phyloP scores from a whole-genome alignment of 2,113 vertebrate species.

The Anoura caudifer region DNA sequence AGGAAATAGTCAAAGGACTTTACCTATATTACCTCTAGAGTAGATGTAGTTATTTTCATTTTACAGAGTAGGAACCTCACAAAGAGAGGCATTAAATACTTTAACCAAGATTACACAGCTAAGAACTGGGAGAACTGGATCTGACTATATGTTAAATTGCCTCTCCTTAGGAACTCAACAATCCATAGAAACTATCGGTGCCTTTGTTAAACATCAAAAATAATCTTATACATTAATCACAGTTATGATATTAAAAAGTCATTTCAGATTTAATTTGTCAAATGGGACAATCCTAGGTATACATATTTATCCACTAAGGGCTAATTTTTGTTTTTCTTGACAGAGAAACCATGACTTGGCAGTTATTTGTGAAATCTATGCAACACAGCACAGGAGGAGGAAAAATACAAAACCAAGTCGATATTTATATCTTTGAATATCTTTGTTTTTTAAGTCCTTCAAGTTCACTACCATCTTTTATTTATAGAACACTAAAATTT shows the following conservation, averaged over 20 bases:
- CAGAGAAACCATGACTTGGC: not conserved
- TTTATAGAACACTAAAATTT: not conserved
- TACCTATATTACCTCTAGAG: not conserved
- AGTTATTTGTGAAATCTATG: not conserved
- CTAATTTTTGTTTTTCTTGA: not conserved
- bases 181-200: not conserved
- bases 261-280: not conserved
- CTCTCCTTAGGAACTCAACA: not conserved
- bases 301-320: not conserved
- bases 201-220: not conserved
- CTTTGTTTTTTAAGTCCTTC: slow-evolving; percentile 20
- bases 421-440: not conserved
- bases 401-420: not conserved
- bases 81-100: not conserved
- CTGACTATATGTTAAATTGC: not conserved
- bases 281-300: not conserved
- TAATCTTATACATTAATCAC: not conserved
- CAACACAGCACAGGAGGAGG: not conserved
- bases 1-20: not conserved
- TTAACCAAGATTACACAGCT: not conserved
- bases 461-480: not conserved
- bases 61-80: not conserved
- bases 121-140: not conserved
- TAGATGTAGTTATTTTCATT: not conserved
- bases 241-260: not conserved